Evolutionary conservation across 1,140 invertebrate species (phyloP).

Genomic region (Coptotermes formosanus): DNA sequence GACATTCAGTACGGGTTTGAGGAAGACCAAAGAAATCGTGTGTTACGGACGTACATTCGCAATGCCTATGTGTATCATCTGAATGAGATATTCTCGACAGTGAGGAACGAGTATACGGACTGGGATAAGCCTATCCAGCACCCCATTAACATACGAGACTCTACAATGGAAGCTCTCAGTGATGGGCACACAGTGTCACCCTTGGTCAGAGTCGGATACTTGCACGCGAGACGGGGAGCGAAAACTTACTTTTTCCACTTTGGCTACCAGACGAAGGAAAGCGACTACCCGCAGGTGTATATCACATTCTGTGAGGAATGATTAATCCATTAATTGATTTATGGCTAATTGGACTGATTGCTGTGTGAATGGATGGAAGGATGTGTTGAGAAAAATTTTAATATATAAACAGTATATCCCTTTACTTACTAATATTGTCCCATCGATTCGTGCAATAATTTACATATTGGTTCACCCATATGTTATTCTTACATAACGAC

Average conservation of each 20-base stretch:
- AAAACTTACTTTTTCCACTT: constrained; percentile 79
- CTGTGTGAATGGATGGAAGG: too few relatives aligned
- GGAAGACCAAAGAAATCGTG: constrained; percentile 68
- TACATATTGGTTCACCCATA: neutral
- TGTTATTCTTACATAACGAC: too few relatives aligned
- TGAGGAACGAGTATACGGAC: constrained; percentile 90
- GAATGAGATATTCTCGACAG: constrained; percentile 88
- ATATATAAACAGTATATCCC: too few relatives aligned
- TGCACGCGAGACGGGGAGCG: constrained; percentile 66
- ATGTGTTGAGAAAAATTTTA: too few relatives aligned
- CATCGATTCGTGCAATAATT: neutral
- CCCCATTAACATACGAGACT: constrained; percentile 79
- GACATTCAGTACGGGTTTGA: constrained; percentile 77
- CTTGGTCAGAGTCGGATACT: constrained; percentile 64
- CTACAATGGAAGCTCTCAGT: constrained; percentile 82
- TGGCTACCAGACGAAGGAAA: constrained; percentile 73
- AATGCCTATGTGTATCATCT: constrained; percentile 86
- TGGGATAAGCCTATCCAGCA: constrained; percentile 85
- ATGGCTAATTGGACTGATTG: neutral
- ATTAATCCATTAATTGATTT: neutral
- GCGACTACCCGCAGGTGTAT: constrained; percentile 67
- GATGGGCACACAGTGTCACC: constrained; percentile 79
- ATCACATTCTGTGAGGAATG: neutral
- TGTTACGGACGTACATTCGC: constrained; percentile 73
- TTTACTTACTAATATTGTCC: neutral